Evolutionary conservation across 1,140 invertebrate genomes (phyloP).

Genomic region (Saxidomus purpurata): DNA sequence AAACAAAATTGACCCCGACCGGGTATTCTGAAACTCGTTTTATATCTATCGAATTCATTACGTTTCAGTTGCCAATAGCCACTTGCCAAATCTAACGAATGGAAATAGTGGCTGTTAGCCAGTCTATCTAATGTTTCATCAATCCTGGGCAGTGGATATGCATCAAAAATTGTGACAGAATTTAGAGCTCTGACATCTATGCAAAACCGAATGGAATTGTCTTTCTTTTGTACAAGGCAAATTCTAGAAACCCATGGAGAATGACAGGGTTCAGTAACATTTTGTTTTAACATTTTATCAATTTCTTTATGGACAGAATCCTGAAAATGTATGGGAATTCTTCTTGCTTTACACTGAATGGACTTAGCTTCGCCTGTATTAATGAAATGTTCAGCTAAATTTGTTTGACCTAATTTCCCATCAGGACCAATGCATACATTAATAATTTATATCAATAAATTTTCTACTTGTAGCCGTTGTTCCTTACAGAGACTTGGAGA

Average conservation of each 20-base stretch:
- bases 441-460: conserved; percentile 12
- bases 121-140: too few species aligned
- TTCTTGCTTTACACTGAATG: conserved; percentile 49
- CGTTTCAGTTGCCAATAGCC: conserved; percentile 53
- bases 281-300: too few species aligned
- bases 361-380: conserved; percentile 62
- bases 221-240: conserved; percentile 86
- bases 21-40: too few species aligned
- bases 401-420: conserved; percentile 58
- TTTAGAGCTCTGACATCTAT: conserved; percentile 86
- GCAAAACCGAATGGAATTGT: conserved; percentile 87
- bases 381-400: conserved; percentile 60
- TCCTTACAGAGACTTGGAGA: too few species aligned
- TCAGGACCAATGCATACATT: conserved; percentile 67
- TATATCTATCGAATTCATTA: conserved; percentile 56
- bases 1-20: too few species aligned
- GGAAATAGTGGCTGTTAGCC: conserved; percentile 1
- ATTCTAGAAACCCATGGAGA: too few species aligned
- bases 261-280: too few species aligned
- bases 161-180: conserved; percentile 61
- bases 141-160: too few species aligned
- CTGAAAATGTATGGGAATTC: too few species aligned
- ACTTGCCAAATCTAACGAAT: conserved; percentile 31
- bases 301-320: conserved; percentile 53
- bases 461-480: not conserved